Conservation (phyloP, 2,113 vertebrate genomes). For the Aldabrachelys gigantea region DNA sequence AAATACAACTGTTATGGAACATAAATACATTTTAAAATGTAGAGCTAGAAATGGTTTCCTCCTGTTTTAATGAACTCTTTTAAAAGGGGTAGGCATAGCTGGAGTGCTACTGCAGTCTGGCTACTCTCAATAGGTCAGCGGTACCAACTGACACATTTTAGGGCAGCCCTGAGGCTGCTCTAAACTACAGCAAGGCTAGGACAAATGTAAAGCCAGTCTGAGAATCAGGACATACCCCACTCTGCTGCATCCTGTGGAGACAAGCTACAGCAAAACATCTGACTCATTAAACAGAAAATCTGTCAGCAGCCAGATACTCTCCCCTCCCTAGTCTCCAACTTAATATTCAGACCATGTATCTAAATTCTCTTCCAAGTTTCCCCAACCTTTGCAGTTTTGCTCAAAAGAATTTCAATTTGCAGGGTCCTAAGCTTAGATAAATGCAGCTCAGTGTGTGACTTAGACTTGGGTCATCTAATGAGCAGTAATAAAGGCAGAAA, state of each 20-base stretch:
- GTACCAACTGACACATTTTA: neutral
- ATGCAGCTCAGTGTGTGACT: neutral
- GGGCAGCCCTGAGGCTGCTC: neutral
- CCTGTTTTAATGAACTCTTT: neutral
- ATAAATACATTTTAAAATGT: neutral
- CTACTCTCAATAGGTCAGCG: neutral
- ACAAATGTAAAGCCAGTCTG: neutral
- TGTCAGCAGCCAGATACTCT: neutral
- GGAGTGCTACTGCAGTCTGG: neutral
- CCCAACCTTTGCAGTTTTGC: neutral
- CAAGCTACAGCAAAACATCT: neutral
- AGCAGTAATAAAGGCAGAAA: neutral
- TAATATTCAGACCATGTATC: neutral
- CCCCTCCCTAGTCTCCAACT: neutral
- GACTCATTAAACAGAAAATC: neutral
- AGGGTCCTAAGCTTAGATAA: neutral
- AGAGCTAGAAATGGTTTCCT: neutral
- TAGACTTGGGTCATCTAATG: neutral
- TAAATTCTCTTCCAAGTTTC: neutral
- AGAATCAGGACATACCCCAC: neutral
- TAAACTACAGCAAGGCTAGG: neutral
- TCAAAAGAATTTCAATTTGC: neutral
- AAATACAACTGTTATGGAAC: fast-evolving
- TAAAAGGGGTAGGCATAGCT: neutral
- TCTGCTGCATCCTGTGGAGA: neutral